Evolutionary conservation across 2,888 invertebrate species (phyloP), one percentile per base, ranked within the genome.

Genomic region (Caenorhabditis angaria): DNA sequence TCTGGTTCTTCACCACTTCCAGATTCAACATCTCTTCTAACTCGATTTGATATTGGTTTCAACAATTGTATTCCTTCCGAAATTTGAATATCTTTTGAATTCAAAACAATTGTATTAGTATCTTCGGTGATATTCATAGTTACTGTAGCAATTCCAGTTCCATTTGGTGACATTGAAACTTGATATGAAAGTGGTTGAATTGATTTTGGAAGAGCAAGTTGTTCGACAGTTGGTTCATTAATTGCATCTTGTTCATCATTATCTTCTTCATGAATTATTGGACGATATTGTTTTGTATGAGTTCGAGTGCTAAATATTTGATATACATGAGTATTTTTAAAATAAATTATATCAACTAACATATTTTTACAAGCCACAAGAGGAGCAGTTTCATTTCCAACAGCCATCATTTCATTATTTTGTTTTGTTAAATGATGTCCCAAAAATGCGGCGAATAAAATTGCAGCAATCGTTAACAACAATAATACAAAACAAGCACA

Each of bases 211-310:
- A 84, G 66, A 18, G 82, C 69, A 54, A 84, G 62, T 48, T 84
- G 78, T 25, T 76, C 78, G 47, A 80, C 76, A 6, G 78, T 79
- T 35, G 83, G 83, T n/a, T 70, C 77, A 29, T 69, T 63, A 29
- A 67, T 22, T 4, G 55, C 55, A 18, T 63, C 66, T 47, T 72
- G 68, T 57, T 76, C 76, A 48, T 72, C 70, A 1, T 54, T 65
- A 29, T 76, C 76, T 48, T 76, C 76, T 28, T 69, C 65, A 47
- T 65, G 63, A 2, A 65, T 61, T 54, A 68, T 61, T 32, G 65
- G 68, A 8, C 48, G 61, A 51, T 68, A 61, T 24, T 58, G 57
- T 32, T 65, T 68, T 55, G 68, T 73, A 24, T 65, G 65, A 22
- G 68, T 50, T 18, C 64, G 57, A 8, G 72, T 61, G 22, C 72